A percentile compares a stretch with the other conserved stretches of the same genome.
phyloP scores from a whole-genome alignment of 2,888 invertebrate species.

The Cataglyphis rosenhaueri region DNA sequence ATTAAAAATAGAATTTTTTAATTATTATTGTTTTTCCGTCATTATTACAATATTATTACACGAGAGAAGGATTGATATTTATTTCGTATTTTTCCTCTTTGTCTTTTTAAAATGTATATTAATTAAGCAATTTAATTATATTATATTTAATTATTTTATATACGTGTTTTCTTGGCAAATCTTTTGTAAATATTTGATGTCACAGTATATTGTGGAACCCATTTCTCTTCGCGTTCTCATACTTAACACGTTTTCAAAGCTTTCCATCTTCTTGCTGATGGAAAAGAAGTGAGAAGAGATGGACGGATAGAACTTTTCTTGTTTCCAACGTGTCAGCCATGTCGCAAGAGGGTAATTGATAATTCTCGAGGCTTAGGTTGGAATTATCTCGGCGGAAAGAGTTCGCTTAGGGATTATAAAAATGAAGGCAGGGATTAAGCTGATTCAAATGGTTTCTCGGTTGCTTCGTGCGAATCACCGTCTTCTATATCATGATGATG shows the following conservation, averaged over 20 bases:
- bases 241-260: not conserved
- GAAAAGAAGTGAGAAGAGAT: not conserved
- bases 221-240: slow-evolving; percentile 9
- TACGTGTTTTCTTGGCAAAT: not conserved
- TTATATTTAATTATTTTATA: not conserved
- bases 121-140: slow-evolving; percentile 11
- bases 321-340: not conserved
- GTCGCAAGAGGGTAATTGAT: slow-evolving; percentile 38
- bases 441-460: slow-evolving; percentile 56
- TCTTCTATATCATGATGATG: not conserved
- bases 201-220: not conserved
- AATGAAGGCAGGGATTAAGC: slow-evolving; percentile 58
- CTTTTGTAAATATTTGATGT: slow-evolving; percentile 2
- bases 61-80: not conserved
- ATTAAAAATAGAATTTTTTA: slow-evolving; percentile 9
- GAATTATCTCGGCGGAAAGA: slow-evolving; percentile 58
- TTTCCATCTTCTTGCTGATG: not conserved
- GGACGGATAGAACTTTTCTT: slow-evolving; percentile 14
- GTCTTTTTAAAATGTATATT: not conserved
- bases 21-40: not conserved
- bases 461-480: slow-evolving; percentile 32
- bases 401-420: slow-evolving; percentile 53
- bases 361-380: slow-evolving; percentile 52
- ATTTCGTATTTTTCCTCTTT: not conserved
- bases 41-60: not conserved